Base-by-base conservation (phyloP, 2,888 invertebrate genomes). In the Tetrapedia diversipes region DNA sequence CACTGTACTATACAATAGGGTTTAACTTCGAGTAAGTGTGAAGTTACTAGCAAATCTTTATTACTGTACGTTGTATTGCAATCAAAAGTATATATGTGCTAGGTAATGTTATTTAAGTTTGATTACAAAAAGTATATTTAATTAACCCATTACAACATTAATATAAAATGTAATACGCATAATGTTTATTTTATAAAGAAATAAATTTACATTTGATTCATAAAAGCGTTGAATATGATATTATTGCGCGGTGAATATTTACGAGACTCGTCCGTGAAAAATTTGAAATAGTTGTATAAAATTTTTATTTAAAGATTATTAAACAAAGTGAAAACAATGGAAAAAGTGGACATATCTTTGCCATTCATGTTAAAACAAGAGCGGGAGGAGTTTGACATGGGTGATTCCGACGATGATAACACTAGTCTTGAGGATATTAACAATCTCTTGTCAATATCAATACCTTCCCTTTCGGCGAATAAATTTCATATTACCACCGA, bases 291-390 rank as follows among this genome's bases (percentile, higher is more conserved):
- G 22, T 60, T 56, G 0, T 51, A 22, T 45, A 67, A 53, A 41
- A 41, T 32, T 47, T 60, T 24, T 14, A 49, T 67, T n/a, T 43
- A 71, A n/a, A 65, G 22, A 27, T 24, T 16, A 10, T 41, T 27
- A 41, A 68, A 59, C 22, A 67, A 65, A 57, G 86, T 86, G 84
- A 87, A 81, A 29, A 71, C 82, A 19, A 82, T 70, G 24, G 82
- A 82, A 64, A 65, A 81, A 47, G 76, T 86, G 45, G 90, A 88
- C 84, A 91, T 92, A 54, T 70, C 82, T 27, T 54, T 82, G 19
- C 51, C 76, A 4, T 80, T 84, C 61, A 27, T 57, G 1, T 45
- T 75, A n/a, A 80, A 84, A 39, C 72, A 57, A 37, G 77, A 81
- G 54, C 71, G 32, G 37, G 56, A 77, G 14, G 72, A 74, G 37